Evolutionary conservation across 2,888 invertebrate genomes (phyloP).

Genomic region (Masnerella sp.): DNA sequence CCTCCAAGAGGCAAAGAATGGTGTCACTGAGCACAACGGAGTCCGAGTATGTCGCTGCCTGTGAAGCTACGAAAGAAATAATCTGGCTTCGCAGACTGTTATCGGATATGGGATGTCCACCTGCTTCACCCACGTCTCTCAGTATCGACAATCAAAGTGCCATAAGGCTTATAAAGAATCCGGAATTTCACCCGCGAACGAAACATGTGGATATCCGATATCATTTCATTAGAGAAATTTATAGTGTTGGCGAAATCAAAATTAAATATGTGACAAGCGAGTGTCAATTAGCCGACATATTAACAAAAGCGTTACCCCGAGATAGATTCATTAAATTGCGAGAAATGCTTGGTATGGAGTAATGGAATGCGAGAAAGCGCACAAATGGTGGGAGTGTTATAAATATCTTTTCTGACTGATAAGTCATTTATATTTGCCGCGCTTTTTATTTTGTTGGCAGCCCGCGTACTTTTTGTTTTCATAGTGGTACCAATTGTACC

Average conservation of each 20-base stretch:
- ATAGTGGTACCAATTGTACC: too few species aligned
- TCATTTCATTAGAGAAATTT: constrained; percentile 35
- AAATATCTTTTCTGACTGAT: too few species aligned
- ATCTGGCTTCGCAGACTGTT: constrained; percentile 15
- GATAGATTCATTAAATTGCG: too few species aligned
- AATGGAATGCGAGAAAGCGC: too few species aligned
- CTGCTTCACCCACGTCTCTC: not conserved
- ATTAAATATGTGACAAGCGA: constrained; percentile 16
- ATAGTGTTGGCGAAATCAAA: constrained; percentile 12
- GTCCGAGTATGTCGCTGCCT: constrained; percentile 16
- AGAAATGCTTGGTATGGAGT: too few species aligned
- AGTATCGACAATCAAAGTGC: constrained; percentile 42
- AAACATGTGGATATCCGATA: constrained; percentile 34
- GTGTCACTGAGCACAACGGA: constrained; percentile 26
- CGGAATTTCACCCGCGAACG: constrained; percentile 28
- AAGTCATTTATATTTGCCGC: too few species aligned
- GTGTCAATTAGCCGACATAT: constrained; percentile 14
- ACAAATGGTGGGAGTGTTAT: too few species aligned
- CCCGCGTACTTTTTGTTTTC: too few species aligned
- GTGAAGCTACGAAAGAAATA: constrained; percentile 12
- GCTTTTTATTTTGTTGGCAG: too few species aligned
- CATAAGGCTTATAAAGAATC: constrained; percentile 26
- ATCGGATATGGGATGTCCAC: not conserved
- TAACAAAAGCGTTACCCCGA: constrained; percentile 14
- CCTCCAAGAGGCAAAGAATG: constrained; percentile 20